Conservation (phyloP, 2,797 vertebrate genomes). For the Pteronotus mesoamericanus region DNA sequence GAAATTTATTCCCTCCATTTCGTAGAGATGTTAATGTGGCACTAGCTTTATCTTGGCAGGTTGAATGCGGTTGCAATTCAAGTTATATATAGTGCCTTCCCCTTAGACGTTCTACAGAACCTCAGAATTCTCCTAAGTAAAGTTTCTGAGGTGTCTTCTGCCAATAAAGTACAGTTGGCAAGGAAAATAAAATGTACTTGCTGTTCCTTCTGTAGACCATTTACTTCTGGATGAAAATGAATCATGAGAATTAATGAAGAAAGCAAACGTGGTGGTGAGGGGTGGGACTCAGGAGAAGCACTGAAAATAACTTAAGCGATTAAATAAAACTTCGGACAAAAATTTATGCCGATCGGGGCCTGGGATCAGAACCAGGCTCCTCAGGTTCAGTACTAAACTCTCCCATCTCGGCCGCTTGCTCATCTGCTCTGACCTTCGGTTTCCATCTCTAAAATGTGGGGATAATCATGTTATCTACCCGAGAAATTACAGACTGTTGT, state of each 20-base stretch:
- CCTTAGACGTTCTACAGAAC: neutral
- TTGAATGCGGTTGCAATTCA: neutral
- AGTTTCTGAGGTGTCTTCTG: neutral
- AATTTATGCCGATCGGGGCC: too few relatives aligned
- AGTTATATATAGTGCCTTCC: neutral
- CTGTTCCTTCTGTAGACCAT: neutral
- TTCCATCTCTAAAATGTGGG: neutral
- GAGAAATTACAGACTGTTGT: neutral
- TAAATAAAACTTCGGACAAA: neutral
- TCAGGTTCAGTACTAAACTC: too few relatives aligned
- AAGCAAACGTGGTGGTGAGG: neutral
- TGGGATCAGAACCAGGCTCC: too few relatives aligned
- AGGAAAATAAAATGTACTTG: neutral
- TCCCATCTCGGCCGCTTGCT: rapidly evolving
- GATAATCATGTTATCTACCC: neutral
- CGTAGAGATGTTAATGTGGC: neutral
- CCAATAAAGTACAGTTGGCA: neutral
- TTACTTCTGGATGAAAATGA: neutral
- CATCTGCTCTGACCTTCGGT: neutral
- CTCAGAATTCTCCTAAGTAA: neutral
- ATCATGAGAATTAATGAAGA: neutral
- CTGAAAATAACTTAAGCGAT: neutral
- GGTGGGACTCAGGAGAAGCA: neutral
- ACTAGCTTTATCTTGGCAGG: neutral
- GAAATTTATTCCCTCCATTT: neutral